phyloP scores from a whole-genome alignment of 2,888 invertebrate genomes.

The Clepsis dumicolana region DNA sequence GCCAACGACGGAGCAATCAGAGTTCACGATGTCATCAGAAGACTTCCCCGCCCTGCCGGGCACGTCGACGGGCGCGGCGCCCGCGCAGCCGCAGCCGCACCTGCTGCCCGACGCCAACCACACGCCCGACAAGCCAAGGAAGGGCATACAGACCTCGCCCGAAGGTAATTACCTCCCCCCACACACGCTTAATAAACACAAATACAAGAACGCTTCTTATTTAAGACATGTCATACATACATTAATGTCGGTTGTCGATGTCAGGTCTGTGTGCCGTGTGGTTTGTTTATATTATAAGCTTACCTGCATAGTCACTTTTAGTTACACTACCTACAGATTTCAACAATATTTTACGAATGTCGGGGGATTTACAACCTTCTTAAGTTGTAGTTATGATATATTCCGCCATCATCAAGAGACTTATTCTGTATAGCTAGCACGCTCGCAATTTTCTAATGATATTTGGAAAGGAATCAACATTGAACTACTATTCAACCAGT shows the following conservation, averaged over 20 bases:
- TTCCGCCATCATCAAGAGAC: not conserved
- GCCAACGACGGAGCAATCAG: slow-evolving; percentile 95
- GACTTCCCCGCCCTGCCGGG: slow-evolving; percentile 99
- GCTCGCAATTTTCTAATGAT: not conserved
- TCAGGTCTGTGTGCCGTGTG: no score
- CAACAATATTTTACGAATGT: no score
- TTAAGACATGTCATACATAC: no score
- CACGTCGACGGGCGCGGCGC: slow-evolving; percentile 89
- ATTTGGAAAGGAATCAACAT: not conserved
- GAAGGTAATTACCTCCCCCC: slow-evolving; percentile 88
- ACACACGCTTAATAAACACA: no score
- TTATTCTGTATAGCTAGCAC: not conserved
- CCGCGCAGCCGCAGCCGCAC: slow-evolving; percentile 54
- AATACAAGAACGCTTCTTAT: no score
- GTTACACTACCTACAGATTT: no score
- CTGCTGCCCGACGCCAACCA: slow-evolving; percentile 64
- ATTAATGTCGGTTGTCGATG: no score
- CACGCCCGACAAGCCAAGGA: slow-evolving; percentile 85
- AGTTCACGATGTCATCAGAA: slow-evolving; percentile 99
- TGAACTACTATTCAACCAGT: not conserved
- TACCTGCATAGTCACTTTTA: no score
- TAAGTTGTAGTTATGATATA: no score
- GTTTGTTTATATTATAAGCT: no score
- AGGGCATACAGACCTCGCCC: slow-evolving; percentile 97
- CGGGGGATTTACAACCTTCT: no score